These are phyloP conservation scores for Mastomys coucha DNA, from an alignment of 2,113 vertebrate species.

Conservation along the genomic window DNA sequence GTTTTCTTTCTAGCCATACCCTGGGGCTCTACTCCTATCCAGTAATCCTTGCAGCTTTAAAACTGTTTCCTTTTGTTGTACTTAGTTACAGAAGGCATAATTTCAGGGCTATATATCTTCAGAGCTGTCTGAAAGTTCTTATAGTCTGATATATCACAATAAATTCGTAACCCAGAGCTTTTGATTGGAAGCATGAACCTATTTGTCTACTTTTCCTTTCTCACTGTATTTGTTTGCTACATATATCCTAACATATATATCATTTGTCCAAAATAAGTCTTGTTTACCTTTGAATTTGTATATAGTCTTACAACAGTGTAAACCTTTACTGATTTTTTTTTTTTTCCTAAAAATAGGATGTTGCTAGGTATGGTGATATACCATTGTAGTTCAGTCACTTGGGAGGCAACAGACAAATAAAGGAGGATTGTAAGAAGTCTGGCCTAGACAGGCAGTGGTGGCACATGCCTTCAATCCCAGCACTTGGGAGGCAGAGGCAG, in stretches of 20 bases:
- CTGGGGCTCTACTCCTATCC: not conserved
- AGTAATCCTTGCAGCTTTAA: slow-evolving; percentile 22
- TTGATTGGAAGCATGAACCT: not conserved
- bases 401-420: not conserved
- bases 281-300: slow-evolving; percentile 10
- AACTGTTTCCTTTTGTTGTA: not conserved
- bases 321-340: not conserved
- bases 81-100: slow-evolving; percentile 26
- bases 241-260: slow-evolving; percentile 10
- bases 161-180: slow-evolving; percentile 30
- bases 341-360: slow-evolving; percentile 25
- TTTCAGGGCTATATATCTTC: slow-evolving; percentile 12
- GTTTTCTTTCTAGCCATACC: not conserved
- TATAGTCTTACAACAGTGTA: not conserved
- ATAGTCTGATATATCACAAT: slow-evolving; percentile 23
- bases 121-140: slow-evolving; percentile 18
- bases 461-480: no score
- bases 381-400: not conserved
- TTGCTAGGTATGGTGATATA: not conserved
- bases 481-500: no score
- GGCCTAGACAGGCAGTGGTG: not conserved
- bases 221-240: not conserved
- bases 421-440: not conserved
- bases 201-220: not conserved
- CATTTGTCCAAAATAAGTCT: slow-evolving; percentile 20